Conservation (phyloP, 2,888 invertebrate species). For the Boloria euphrosyne region DNA sequence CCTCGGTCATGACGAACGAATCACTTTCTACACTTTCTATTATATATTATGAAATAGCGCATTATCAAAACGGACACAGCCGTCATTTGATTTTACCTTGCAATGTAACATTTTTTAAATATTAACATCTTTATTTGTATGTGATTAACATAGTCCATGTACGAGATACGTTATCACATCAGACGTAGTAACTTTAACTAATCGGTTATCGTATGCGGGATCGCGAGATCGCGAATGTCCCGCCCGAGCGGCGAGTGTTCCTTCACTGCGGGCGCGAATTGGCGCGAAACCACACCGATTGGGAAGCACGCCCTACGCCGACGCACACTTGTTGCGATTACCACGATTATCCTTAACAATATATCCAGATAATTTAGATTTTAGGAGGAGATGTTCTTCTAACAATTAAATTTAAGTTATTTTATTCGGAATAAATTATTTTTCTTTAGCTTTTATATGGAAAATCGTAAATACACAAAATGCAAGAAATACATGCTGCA, state of each 20-base stretch:
- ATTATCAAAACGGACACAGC: constrained; percentile 24
- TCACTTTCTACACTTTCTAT: constrained; percentile 19
- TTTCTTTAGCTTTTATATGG: too few species aligned
- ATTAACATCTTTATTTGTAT: not conserved
- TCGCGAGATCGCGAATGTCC: constrained; percentile 50
- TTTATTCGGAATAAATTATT: too few species aligned
- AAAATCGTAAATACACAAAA: too few species aligned
- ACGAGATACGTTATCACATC: constrained; percentile 7
- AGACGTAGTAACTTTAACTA: not conserved
- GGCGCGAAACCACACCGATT: constrained; percentile 64
- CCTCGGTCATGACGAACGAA: constrained; percentile 52
- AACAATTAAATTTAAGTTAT: not conserved
- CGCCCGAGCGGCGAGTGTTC: constrained; percentile 66
- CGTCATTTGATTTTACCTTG: constrained; percentile 40
- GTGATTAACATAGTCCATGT: not conserved
- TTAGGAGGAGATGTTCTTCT: not conserved
- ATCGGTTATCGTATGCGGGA: constrained; percentile 22
- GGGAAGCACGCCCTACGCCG: constrained; percentile 62
- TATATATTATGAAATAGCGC: constrained; percentile 34
- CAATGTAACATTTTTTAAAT: constrained; percentile 3
- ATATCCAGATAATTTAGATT: constrained; percentile 36
- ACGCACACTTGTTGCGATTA: constrained; percentile 72
- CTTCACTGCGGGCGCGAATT: constrained; percentile 70
- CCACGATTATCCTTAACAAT: constrained; percentile 60
- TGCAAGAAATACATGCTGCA: too few species aligned